Evolutionary conservation across 92 coral and sea anemone genomes (phyloP), one percentile per base, ranked within the genome.

Genomic region (Galaxea fascicularis): DNA sequence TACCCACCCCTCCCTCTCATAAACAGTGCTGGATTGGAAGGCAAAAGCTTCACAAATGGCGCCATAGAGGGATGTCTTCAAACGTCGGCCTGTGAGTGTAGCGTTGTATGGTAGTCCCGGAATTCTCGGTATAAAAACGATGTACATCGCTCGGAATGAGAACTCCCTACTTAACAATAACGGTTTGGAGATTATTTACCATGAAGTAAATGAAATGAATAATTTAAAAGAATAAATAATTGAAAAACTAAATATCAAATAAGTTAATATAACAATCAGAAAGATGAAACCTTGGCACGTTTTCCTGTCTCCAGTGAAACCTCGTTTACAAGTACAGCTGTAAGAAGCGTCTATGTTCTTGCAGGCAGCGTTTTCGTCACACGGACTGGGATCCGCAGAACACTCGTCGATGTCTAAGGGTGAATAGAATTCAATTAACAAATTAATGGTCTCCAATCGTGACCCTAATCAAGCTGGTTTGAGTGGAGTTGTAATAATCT

Each of bases 301-400:
- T 7, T 15, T 8, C 10, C 86, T 87, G 60, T 85, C 72, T 18
- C 90, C 83, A 31, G n/a, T 35, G 18, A 77, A 86, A 2, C 89
- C 89, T 7, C 28, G 79, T 52, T 78, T 86, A 57, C 90, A 86
- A 28, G 69, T 52, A 47, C 90, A 86, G 71, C 49, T 73, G 70
- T 62, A 86, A 7, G 88, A 90, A n/a, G 80, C 85, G 39, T 67
- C 83, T 13, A 66, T 87, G 79, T 82, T 87, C 63, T 27, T 70
- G 21, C 82, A 90, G 20, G 52, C 66, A 8, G 90, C 91, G 80
- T 90, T 87, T 17, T 46, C 58, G 17, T 87, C 74, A 45, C 91
- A 90, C 18, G 82, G 87, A 9, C 70, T 31, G 44, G 66, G 11
- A 0, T 59, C 82, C 16, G 41, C 54, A 26, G 89, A 64, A 57